Evolutionary conservation across 2,888 invertebrate genomes (phyloP), one percentile per base, ranked within the genome.

Genomic region (Stenodera caucasica): DNA sequence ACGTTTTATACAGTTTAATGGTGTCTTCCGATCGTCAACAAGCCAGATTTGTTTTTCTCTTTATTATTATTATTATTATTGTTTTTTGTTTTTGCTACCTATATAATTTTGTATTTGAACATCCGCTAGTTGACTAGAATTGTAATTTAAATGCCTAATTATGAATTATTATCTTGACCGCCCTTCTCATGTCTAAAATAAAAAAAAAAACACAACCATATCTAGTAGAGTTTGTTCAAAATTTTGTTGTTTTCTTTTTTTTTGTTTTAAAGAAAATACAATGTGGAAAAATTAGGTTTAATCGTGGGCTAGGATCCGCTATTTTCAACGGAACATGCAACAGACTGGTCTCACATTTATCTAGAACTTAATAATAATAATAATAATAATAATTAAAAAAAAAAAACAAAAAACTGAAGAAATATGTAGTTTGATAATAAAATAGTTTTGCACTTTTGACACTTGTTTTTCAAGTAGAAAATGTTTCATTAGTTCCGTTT

Each of bases 301-400:
- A 66, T 68, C 62, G 66, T 68, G 64, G 62, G 66, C 62, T 68
- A 65, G 49, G 54, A 65, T 64, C 69, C 70, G 70, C 70, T 70
- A 70, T 64, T 66, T 45, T 68, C 45, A 70, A 67, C 67, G 65
- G 67, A 55, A 65, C 64, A 58, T 58, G 55, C 53, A 55, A 63
- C 49, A 55, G 56, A 60, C 49, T 57, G 53, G 57, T 55, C 66
- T 67, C 32, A 15, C 14, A 53, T 60, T 64, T 26, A 54, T 40
- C 54, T 26, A 60, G 64, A 64, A 61, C 64, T 56, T 26, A 49
- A 53, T 49, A 53, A 15, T 37, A 37, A 37, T 37, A 35, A 40
- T 40, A 40, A 40, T 18, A 18, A 40, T n/a, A n/a, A n/a, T n/a
- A n/a, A n/a, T n/a, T n/a, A n/a, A 26, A 26, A 7, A 26, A 26